Percentiles rank a stretch among this genome's conserved stretches.
Conservation (phyloP, 1,140 invertebrate genomes). For the Neodiprion lecontei region DNA sequence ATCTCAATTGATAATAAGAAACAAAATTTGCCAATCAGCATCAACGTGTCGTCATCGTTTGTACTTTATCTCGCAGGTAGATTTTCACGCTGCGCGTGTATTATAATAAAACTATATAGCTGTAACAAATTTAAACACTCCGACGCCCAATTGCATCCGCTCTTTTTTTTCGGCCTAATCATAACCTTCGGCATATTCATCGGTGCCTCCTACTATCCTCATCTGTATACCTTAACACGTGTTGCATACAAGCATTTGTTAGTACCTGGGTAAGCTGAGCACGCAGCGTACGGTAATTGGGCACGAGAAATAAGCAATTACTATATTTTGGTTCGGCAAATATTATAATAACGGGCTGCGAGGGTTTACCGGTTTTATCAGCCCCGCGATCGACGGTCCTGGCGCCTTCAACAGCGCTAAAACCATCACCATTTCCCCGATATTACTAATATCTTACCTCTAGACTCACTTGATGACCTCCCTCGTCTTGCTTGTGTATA, state of each 20-base stretch:
- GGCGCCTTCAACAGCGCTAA: constrained; percentile 50
- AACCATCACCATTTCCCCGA: constrained; percentile 38
- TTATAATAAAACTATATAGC: background rate
- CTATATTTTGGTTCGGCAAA: constrained; percentile 52
- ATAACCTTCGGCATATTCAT: background rate
- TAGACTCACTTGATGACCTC: too few species aligned
- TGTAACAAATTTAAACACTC: background rate
- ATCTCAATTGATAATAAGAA: background rate
- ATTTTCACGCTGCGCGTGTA: background rate
- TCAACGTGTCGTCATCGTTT: too few species aligned
- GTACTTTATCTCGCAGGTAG: too few species aligned
- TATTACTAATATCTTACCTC: background rate
- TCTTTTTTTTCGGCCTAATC: background rate
- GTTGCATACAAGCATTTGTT: background rate
- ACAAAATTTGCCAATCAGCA: background rate
- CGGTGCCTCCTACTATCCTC: constrained; percentile 1
- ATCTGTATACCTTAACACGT: background rate
- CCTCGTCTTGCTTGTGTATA: too few species aligned
- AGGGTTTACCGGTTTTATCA: constrained; percentile 49
- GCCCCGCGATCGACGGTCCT: constrained; percentile 42
- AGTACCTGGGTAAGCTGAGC: constrained; percentile 13
- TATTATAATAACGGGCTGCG: constrained; percentile 51
- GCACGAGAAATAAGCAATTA: constrained; percentile 51
- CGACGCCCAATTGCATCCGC: background rate
- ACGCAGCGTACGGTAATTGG: constrained; percentile 41